Evolutionary conservation across 2,797 vertebrate species (phyloP), one percentile per base, ranked within the genome.

Genomic region (Lithobates pipiens): DNA sequence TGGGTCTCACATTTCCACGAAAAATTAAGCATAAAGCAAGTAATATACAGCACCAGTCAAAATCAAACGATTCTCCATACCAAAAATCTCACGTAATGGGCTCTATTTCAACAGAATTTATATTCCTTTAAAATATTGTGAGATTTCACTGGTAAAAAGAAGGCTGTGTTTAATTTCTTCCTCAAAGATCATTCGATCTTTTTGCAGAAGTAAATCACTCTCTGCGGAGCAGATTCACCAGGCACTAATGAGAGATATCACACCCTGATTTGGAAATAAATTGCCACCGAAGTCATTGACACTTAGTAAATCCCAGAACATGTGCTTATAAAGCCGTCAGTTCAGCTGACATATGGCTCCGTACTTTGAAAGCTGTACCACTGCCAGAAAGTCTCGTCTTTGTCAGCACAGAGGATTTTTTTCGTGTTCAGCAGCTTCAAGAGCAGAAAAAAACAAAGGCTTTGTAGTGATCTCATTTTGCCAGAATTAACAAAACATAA

Each of bases 221-320:
- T 85, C 76, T n/a, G 10, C n/a, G 80, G 80, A 84, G 67, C 83
- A 67, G 83, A 85, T 65, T 73, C 76, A 65, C 83, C 77, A 78
- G 83, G 83, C 76, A 85, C 83, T 85, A 78, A 85, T 85, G 83
- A 85, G 83, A 85, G 76, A 85, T 79, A 85, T 85, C 83, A 85
- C 83, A 85, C 83, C 83, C 83, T 72, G 65, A 85, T 85, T 85
- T 85, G 83, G 83, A 85, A 77, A 85, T 85, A 85, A 85, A 85
- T 85, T 85, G 83, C 76, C 83, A 79, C 83, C 27, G 27, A 85
- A 85, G 83, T 79, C 83, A 78, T 73, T 85, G 83, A 85, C 83
- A 85, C 83, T 79, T 77, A 85, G 83, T 79, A 79, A 85, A 85
- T 85, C 73, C 83, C 83, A 85, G 83, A 77, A 85, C 83, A 85